Evolutionary conservation across 1,140 invertebrate genomes (phyloP), one percentile per base, ranked within the genome.

Genomic region (Bursaphelenchus mucronatus): DNA sequence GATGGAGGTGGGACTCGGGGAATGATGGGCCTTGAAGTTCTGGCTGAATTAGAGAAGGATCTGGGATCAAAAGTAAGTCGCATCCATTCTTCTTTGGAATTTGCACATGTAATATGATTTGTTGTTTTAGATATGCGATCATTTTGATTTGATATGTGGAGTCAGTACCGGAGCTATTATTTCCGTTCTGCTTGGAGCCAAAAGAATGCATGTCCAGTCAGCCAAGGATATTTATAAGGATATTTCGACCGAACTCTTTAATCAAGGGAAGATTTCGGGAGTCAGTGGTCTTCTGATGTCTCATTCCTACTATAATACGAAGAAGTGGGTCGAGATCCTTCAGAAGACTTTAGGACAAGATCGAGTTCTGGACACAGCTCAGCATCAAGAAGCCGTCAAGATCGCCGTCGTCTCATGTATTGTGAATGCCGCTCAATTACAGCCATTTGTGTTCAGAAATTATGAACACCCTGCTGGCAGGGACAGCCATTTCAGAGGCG

Each of bases 121-220:
- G n/a, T 13, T 41, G 30, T 19, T 50, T 57, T 56, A 79, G 74
- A 67, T 76, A 46, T 49, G 19, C 56, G 80, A 86, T 66, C 69
- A 86, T 40, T 95, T 95, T 83, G 92, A 95, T 83, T 89, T 89
- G 66, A 89, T 95, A 70, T 90, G 90, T 78, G 92, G 92, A 8
- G 91, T 94, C 11, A 92, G 90, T 78, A 94, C 92, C 4, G 91
- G 91, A 8, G 76, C 82, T 8, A 78, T 85, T 15, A 73, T 85
- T 11, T 81, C 82, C 17, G 70, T 75, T n/a, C 64, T 85, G 47
- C 55, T 83, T 4, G 82, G 80, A 49, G 67, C 78, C 13, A 82
- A 78, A 64, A 54, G 63, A 55, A 64, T 74, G 41, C 59, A 55
- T 11, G 69, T 80, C 15, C 61, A 63, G 19, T 65, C 78, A 59